Evolutionary conservation across 1,140 invertebrate species (phyloP), one percentile per base, ranked within the genome.

Genomic region (Drosophila equinoxialis): DNA sequence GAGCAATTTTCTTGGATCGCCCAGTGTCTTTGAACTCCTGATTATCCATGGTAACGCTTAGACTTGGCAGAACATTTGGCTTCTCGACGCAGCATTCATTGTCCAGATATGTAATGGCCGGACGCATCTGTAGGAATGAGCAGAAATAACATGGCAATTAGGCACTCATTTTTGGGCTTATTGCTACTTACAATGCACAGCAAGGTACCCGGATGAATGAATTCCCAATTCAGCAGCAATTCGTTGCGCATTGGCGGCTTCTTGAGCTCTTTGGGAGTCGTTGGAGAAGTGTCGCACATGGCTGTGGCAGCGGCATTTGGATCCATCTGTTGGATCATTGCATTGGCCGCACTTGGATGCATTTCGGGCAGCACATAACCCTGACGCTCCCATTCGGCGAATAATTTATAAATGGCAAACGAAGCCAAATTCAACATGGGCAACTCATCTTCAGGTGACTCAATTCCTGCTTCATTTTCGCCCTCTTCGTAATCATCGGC

Each of bases 371-470:
- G 94, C 63, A 94, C 93, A 74, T 93, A 95, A 1, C 95, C 95
- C 70, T 95, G 94, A 70, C 93, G 94, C 90, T 96, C 95, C 95
- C 96, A 96, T 90, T 96, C 95, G 2, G 94, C 90, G 90, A 96
- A 96, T 33, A 96, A 92, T 91, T 96, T 96, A 90, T 95, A 95
- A 8, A 96, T 93, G 74, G 95, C 96, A 92, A 95, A 96, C 62
- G 95, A 95, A 2, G 95, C 95, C 73, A 96, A 92, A 87, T 95
- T 95, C 68, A 95, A 94, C 95, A 96, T 96, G 1, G 96, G 96
- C 68, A 96, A 93, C 71, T 95, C 94, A 66, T 92, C 92, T 14
- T 87, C 84, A 45, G 93, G 92, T 1, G 61, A 61, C 3, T 93
- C 92, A 0, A 11, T 4, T 3, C 42, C 48, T 4, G 17, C 0